Evolutionary conservation across 2,113 vertebrate species (phyloP), one percentile per base, ranked within the genome.

Genomic region (Rhabdomys dilectus): DNA sequence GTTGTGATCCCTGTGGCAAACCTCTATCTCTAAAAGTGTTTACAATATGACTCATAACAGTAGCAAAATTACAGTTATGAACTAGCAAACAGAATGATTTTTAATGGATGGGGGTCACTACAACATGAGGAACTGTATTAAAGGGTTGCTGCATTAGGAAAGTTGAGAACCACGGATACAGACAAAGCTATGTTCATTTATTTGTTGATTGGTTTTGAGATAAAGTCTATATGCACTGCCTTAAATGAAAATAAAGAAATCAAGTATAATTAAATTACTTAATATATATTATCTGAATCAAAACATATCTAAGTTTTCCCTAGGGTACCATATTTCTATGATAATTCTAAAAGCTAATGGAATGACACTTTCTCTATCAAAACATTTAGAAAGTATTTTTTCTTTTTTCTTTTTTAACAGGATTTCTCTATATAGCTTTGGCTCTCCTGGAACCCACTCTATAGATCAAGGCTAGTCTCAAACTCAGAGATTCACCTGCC

Each of bases 321-420:
- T 72, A 84, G n/a, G 16, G n/a, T 78, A 29, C 9, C n/a, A 29
- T 73, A 72, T 80, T 31, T 89, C 64, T 70, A 36, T 72, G 29
- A 78, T 19, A 92, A 92, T 72, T 89, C 5, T 53, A 72, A 87
- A 85, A 92, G 26, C 11, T 89, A 89, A 85, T 48, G 3, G 29
- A 89, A 64, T 39, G 29, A n/a, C 24, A 77, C 39, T 70, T 22
- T 68, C 26, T 70, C 42, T 53, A 72, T 31, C 42, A 64, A 85
- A 86, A 64, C 11, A 10, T 82, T 89, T 96, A 70, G 70, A 84
- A 94, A 85, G 51, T 86, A 89, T 86, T 89, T 95, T 92, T 94
- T 68, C 2, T 68, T 34, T 34, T 68, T 60, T 60, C 56, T 58
- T 58, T 58, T 58, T 58, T 64, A 11, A 70, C 15, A 70, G 31